These are phyloP conservation scores for Setophaga petechia DNA, from an alignment of 2,113 vertebrate genomes.

Conservation along the genomic window DNA sequence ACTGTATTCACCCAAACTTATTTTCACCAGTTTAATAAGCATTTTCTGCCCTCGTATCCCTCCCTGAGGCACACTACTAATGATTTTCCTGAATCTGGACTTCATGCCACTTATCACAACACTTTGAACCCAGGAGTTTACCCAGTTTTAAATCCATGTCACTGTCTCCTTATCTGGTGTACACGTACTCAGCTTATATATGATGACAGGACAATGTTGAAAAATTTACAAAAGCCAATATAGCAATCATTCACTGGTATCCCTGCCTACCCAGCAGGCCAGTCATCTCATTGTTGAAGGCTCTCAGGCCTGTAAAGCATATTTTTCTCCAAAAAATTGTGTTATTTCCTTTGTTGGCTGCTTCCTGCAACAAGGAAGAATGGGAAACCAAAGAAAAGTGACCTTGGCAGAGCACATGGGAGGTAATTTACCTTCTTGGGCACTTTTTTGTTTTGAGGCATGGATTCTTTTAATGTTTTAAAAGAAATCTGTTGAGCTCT, in stretches of 20 bases:
- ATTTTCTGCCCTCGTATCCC: accelerated
- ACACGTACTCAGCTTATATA: accelerated
- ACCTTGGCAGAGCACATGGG: neutral
- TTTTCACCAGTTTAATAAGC: neutral
- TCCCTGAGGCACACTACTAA: neutral
- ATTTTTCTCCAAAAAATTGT: neutral
- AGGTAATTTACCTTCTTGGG: neutral
- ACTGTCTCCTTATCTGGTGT: neutral
- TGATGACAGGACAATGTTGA: neutral
- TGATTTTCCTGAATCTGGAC: neutral
- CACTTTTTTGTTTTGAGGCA: neutral
- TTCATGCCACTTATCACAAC: neutral
- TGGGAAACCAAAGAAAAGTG: neutral
- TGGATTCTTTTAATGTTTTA: neutral
- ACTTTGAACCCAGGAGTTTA: neutral
- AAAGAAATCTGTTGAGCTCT: neutral
- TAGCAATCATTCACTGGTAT: neutral
- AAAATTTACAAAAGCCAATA: neutral
- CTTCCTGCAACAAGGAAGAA: neutral
- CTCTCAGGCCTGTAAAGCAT: accelerated
- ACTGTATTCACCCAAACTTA: neutral
- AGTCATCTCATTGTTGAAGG: neutral
- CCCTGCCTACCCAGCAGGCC: too few relatives aligned
- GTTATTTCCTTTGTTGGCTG: neutral
- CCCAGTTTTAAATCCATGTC: accelerated